Evolutionary conservation across 2,888 invertebrate genomes (phyloP).

Genomic region (Trisateles emortualis): DNA sequence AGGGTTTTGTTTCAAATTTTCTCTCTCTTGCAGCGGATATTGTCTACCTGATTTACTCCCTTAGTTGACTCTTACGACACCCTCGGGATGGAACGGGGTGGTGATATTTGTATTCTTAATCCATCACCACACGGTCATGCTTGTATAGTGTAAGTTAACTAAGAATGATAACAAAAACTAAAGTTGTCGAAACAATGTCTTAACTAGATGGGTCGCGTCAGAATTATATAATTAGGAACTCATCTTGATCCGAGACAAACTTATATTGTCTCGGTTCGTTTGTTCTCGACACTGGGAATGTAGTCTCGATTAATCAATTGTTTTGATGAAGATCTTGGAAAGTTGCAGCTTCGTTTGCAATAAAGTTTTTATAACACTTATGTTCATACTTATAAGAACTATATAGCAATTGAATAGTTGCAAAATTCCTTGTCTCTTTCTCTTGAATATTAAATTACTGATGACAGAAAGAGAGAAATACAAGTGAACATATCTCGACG

Average conservation of each 20-base stretch:
- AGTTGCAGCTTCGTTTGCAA: not conserved
- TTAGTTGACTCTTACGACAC: no score
- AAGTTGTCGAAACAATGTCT: conserved; percentile 41
- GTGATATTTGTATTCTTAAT: no score
- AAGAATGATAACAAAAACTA: conserved; percentile 21
- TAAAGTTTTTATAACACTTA: not conserved
- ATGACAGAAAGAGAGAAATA: no score
- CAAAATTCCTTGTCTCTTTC: no score
- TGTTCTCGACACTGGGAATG: conserved; percentile 48
- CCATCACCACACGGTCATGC: not conserved
- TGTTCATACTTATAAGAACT: not conserved
- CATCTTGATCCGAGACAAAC: conserved; percentile 62
- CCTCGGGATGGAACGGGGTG: no score
- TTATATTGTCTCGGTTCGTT: conserved; percentile 64
- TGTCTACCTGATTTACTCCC: no score
- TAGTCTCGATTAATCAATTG: conserved; percentile 28
- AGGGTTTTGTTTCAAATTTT: no score
- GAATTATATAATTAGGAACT: conserved; percentile 65
- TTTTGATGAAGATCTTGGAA: conserved; percentile 3
- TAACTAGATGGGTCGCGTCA: conserved; percentile 45
- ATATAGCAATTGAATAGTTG: no score
- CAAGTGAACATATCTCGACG: no score
- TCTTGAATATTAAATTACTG: no score
- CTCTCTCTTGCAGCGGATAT: no score
- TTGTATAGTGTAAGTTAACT: not conserved